Conservation (phyloP, 2,797 vertebrate species). For the Pogonophryne albipinna region DNA sequence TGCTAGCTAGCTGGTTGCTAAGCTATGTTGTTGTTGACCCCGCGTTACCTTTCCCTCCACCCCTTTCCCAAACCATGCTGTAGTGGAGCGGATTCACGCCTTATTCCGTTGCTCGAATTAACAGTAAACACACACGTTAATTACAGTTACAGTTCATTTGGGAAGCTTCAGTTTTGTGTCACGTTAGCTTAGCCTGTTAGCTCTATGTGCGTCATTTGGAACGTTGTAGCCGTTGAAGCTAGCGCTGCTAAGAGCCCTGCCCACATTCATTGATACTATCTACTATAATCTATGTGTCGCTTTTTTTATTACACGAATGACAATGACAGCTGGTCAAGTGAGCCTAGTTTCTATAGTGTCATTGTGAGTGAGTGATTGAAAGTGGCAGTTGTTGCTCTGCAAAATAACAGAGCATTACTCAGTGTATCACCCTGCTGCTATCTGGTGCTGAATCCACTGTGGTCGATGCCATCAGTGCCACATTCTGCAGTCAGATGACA, state of each 20-base stretch:
- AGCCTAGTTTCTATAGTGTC: neutral
- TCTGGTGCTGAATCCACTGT: slow-evolving; percentile 2
- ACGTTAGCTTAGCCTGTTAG: slow-evolving; percentile 63
- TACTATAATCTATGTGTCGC: neutral
- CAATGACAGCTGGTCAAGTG: slow-evolving; percentile 43
- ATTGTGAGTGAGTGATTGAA: slow-evolving; percentile 1
- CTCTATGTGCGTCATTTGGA: slow-evolving; percentile 78
- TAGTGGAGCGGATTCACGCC: slow-evolving; percentile 9
- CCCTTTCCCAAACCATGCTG: slow-evolving; percentile 54
- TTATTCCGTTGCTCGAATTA: neutral
- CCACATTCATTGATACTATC: slow-evolving; percentile 58
- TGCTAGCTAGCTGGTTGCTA: slow-evolving; percentile 67
- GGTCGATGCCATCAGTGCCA: slow-evolving; percentile 16
- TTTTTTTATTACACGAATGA: slow-evolving; percentile 24
- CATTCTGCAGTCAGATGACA: slow-evolving; percentile 1
- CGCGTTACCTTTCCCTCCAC: slow-evolving; percentile 63
- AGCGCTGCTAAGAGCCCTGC: slow-evolving; percentile 59
- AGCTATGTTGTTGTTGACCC: slow-evolving; percentile 69
- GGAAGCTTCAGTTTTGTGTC: neutral
- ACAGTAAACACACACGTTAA: neutral
- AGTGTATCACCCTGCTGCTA: neutral
- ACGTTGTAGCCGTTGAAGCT: slow-evolving; percentile 47
- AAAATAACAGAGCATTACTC: slow-evolving; percentile 18
- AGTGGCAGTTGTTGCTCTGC: slow-evolving; percentile 6
- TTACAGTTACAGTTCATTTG: neutral